Evolutionary conservation across 2,113 vertebrate species (phyloP).

Genomic region (Ahaetulla prasina): DNA sequence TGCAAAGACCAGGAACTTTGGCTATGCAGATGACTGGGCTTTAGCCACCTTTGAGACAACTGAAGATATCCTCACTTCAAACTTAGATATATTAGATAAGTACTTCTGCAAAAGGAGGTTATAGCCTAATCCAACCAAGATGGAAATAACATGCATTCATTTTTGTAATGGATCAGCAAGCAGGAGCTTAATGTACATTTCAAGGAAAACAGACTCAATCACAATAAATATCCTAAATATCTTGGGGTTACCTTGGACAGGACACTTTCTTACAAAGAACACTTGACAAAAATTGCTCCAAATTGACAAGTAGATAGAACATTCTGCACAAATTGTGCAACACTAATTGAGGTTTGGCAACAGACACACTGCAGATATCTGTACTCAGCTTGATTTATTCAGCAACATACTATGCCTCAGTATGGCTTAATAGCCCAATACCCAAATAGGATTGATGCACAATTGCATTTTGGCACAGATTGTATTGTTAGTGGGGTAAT

Average conservation of each 20-base stretch:
- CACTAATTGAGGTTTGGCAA: too few relatives aligned
- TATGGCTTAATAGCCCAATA: too few relatives aligned
- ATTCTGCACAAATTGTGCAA: not conserved
- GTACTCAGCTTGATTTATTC: too few relatives aligned
- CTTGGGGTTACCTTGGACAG: not conserved
- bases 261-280: not conserved
- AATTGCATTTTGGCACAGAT: too few relatives aligned
- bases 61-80: too few relatives aligned
- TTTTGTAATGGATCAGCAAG: not conserved
- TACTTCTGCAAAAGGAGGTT: not conserved
- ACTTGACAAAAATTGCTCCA: not conserved
- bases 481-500: too few relatives aligned
- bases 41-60: not conserved
- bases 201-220: not conserved
- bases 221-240: not conserved
- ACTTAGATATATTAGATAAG: not conserved
- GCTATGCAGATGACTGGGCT: not conserved
- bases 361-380: too few relatives aligned
- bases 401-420: too few relatives aligned
- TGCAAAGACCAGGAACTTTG: not conserved
- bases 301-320: not conserved
- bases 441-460: too few relatives aligned
- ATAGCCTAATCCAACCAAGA: not conserved
- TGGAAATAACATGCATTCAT: not conserved
- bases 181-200: not conserved